These are phyloP conservation scores for Silvanus unidentatus DNA, from an alignment of 2,888 invertebrate genomes.

Conservation along the genomic window DNA sequence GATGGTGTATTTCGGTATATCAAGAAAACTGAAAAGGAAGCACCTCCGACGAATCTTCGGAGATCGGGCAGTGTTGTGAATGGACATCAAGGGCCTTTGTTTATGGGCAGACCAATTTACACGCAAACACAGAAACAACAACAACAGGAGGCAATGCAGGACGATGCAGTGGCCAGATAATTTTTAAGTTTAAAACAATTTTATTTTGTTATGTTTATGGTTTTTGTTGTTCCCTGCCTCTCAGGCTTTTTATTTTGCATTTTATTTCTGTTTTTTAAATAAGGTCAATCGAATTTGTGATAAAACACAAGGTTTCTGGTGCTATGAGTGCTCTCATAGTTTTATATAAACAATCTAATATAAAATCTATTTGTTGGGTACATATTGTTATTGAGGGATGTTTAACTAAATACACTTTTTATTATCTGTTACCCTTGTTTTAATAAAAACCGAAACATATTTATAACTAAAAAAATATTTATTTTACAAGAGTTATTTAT, in stretches of 20 bases:
- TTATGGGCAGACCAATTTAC: slow-evolving; percentile 78
- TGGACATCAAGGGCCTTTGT: slow-evolving; percentile 48
- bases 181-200: not conserved
- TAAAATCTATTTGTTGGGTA: too few species aligned
- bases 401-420: too few species aligned
- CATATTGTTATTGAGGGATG: too few species aligned
- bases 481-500: too few species aligned
- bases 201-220: not conserved
- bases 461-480: too few species aligned
- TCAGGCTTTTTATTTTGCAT: not conserved
- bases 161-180: not conserved
- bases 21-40: slow-evolving; percentile 43
- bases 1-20: slow-evolving; percentile 75
- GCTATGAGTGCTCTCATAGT: too few species aligned
- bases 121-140: slow-evolving; percentile 19
- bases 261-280: not conserved
- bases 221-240: not conserved
- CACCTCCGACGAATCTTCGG: slow-evolving; percentile 43
- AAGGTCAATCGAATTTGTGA: too few species aligned
- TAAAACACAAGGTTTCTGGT: too few species aligned
- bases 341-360: too few species aligned
- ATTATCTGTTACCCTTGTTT: too few species aligned
- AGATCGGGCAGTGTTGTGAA: slow-evolving; percentile 46
- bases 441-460: too few species aligned
- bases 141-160: too few species aligned